Percentiles rank a stretch among this genome's conserved stretches.
These are phyloP conservation scores for Cryptus armator DNA, from an alignment of 2,888 invertebrate genomes.

Conservation along the genomic window DNA sequence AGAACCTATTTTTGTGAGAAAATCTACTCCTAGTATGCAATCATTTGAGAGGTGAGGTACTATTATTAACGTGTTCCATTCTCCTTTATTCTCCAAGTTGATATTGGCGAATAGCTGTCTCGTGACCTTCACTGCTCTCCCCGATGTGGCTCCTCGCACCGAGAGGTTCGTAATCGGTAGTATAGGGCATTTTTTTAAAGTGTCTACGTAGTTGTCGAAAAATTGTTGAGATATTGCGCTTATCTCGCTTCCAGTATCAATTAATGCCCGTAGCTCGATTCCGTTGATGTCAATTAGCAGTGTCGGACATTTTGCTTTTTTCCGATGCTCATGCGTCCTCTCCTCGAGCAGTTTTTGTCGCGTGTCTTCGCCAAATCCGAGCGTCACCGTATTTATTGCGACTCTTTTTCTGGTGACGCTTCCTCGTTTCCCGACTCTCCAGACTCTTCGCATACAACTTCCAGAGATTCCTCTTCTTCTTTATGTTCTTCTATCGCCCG, in stretches of 20 bases:
- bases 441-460: background rate
- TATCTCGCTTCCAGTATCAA: conserved; percentile 1
- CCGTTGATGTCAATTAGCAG: background rate
- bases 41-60: conserved; percentile 16
- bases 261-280: background rate
- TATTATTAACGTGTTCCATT: background rate
- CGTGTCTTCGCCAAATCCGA: background rate
- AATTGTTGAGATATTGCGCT: background rate
- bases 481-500: background rate
- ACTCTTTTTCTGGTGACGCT: conserved; percentile 15
- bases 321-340: background rate
- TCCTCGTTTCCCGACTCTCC: conserved; percentile 23
- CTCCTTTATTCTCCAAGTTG: background rate
- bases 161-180: background rate
- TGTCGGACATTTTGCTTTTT: background rate
- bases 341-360: background rate
- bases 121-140: conserved; percentile 1
- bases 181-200: background rate
- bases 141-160: conserved; percentile 17
- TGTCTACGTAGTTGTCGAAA: background rate
- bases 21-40: conserved; percentile 1
- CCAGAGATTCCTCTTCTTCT: background rate
- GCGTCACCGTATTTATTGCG: conserved; percentile 29
- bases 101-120: conserved; percentile 14
- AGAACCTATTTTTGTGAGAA: background rate